Conservation (phyloP, 1,140 invertebrate species). For the Macrobrachium rosenbergii region DNA sequence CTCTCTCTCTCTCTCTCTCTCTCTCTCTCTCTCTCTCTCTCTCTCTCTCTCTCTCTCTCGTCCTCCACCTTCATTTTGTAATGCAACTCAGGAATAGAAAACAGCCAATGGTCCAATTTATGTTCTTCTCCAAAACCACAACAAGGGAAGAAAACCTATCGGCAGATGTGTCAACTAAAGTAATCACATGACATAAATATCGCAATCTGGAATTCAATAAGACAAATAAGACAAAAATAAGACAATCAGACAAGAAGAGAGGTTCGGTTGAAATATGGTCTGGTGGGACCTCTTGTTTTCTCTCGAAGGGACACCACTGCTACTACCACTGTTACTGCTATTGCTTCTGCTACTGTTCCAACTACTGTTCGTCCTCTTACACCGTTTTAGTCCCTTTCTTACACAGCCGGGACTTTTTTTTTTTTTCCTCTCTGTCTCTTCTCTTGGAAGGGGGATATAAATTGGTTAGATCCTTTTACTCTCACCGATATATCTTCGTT, state of each 20-base stretch:
- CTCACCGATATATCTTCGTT: background rate
- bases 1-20: background rate
- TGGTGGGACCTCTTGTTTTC: conserved; percentile 25
- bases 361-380: conserved; percentile 1
- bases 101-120: too few species aligned
- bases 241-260: conserved; percentile 40
- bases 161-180: conserved; percentile 32
- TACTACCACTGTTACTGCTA: background rate
- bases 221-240: conserved; percentile 47
- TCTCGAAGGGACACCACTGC: background rate
- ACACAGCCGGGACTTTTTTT: background rate
- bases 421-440: conserved; percentile 20
- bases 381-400: conserved; percentile 10
- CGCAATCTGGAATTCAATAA: conserved; percentile 48
- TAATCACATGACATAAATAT: conserved; percentile 48
- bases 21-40: background rate
- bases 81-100: too few species aligned
- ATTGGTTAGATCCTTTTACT: background rate
- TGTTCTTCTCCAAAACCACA: too few species aligned
- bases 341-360: background rate
- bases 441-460: background rate
- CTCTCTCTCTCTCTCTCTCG: background rate
- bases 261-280: conserved; percentile 29
- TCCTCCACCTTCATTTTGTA: background rate
- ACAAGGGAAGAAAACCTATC: background rate